phyloP scores from a whole-genome alignment of 2,797 vertebrate species.

The Podarcis siculus region DNA sequence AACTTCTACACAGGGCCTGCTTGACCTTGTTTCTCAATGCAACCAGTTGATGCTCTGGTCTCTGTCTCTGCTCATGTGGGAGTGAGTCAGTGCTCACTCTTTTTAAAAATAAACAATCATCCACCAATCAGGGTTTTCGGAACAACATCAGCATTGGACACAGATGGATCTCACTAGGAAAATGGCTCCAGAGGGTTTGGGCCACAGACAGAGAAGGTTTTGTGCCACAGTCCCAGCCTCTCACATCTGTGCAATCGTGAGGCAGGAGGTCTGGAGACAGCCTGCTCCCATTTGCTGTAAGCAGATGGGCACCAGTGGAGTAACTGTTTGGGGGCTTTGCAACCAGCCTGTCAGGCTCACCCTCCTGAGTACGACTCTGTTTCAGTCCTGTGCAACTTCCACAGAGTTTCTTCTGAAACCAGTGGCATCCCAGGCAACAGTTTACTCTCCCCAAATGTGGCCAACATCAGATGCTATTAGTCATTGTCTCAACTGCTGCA shows the following conservation, averaged over 20 bases:
- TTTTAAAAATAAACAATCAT: not conserved
- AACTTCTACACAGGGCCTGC: no score
- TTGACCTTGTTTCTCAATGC: no score
- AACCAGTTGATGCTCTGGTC: not conserved
- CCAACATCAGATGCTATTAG: not conserved
- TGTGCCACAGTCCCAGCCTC: not conserved
- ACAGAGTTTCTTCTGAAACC: not conserved
- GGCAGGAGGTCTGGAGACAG: not conserved
- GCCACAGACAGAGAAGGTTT: not conserved
- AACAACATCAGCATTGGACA: not conserved
- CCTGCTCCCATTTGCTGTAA: not conserved
- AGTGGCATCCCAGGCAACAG: not conserved
- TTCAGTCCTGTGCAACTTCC: not conserved
- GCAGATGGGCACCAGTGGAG: not conserved
- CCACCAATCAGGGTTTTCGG: not conserved
- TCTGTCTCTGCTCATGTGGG: not conserved
- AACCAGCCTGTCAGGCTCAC: not conserved
- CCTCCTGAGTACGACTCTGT: no score
- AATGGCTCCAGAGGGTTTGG: not conserved
- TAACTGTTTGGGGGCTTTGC: not conserved
- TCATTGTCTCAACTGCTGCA: not conserved
- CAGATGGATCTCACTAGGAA: not conserved
- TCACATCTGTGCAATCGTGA: not conserved
- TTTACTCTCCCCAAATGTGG: not conserved
- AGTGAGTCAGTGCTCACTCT: not conserved